phyloP scores from a whole-genome alignment of 2,113 vertebrate genomes.

The Cyphomyrus plagiostoma region DNA sequence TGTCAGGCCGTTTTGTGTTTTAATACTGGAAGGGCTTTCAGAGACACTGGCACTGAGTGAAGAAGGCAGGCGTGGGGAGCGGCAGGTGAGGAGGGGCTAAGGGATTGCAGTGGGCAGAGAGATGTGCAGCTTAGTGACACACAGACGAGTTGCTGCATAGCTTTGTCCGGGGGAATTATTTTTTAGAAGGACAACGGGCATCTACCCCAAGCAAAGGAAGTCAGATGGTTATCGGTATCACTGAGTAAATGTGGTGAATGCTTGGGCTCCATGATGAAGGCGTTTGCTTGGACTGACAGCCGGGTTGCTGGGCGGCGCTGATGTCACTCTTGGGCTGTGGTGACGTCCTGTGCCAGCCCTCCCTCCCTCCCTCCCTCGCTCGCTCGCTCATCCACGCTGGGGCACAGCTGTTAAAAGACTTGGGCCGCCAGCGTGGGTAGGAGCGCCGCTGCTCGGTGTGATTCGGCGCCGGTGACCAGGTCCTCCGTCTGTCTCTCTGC shows the following conservation, averaged over 20 bases:
- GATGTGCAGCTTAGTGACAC: neutral
- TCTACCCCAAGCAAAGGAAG: neutral
- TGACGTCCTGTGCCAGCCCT: neutral
- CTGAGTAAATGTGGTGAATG: neutral
- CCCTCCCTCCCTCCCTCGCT: neutral
- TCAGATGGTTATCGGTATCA: neutral
- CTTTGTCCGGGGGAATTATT: neutral
- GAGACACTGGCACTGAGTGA: conserved; percentile 11
- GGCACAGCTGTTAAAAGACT: neutral
- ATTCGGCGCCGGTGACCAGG: neutral
- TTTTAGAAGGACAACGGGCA: neutral
- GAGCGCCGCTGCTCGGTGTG: too few relatives aligned
- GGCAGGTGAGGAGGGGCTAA: neutral
- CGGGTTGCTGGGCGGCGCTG: neutral
- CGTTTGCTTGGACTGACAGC: neutral
- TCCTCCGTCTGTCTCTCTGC: neutral
- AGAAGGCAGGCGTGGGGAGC: neutral
- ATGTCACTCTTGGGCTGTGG: neutral
- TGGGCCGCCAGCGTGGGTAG: neutral
- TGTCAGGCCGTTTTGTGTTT: conserved; percentile 28
- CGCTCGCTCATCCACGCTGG: neutral
- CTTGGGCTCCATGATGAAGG: neutral
- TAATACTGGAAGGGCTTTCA: conserved; percentile 29
- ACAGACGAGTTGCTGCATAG: neutral
- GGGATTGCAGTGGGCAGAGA: neutral